Evolutionary conservation across 2,113 vertebrate genomes (phyloP).

Genomic region (Psophia crepitans): DNA sequence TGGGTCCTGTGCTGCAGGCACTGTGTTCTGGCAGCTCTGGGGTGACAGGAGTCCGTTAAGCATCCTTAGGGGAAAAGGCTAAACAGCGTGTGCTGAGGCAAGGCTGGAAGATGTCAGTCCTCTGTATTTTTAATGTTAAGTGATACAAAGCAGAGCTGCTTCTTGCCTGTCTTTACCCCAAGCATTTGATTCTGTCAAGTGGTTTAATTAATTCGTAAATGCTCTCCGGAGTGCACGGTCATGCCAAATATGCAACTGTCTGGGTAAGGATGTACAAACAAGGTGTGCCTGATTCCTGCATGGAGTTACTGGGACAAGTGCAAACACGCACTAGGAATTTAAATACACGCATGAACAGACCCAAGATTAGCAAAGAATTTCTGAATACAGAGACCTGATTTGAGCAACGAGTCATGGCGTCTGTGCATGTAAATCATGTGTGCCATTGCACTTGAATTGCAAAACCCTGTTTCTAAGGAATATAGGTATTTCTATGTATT

Average conservation of each 20-base stretch:
- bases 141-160: not conserved
- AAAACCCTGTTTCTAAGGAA: constrained; percentile 21
- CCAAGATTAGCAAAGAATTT: not conserved
- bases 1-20: not conserved
- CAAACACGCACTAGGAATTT: not conserved
- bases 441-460: not conserved
- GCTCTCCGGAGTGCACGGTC: not conserved
- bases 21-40: not conserved
- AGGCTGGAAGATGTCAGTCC: not conserved
- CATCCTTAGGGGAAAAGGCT: not conserved
- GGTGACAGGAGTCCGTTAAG: not conserved
- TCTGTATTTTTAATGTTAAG: not conserved
- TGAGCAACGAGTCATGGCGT: not conserved
- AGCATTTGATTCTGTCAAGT: not conserved
- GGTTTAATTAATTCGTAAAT: not conserved
- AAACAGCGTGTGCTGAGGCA: not conserved
- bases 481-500: constrained; percentile 3
- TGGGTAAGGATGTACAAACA: constrained; percentile 5
- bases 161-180: not conserved
- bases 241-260: not conserved
- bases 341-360: not conserved
- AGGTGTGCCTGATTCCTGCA: constrained; percentile 48
- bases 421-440: not conserved
- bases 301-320: not conserved
- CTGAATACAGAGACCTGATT: not conserved